Percentiles rank a stretch among this genome's conserved stretches.
These are phyloP conservation scores for Drosophila eugracilis DNA, from an alignment of 1,140 invertebrate species.

Conservation along the genomic window DNA sequence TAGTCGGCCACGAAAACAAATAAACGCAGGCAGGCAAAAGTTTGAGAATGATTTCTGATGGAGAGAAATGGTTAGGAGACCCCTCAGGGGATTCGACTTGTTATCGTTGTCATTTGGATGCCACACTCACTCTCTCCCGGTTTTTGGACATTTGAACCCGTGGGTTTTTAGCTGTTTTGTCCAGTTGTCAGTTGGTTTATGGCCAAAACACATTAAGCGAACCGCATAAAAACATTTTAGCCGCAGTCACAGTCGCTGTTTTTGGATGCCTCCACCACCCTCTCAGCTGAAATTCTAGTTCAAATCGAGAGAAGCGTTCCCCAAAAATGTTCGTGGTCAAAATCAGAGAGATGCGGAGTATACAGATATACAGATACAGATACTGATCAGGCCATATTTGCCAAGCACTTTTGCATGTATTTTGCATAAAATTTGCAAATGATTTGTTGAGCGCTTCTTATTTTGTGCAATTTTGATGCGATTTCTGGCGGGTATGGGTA, in stretches of 20 bases:
- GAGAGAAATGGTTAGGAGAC: slow-evolving; percentile 2
- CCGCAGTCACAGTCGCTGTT: slow-evolving; percentile 44
- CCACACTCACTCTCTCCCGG: slow-evolving; percentile 31
- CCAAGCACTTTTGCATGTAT: slow-evolving; percentile 78
- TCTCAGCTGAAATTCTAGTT: slow-evolving; percentile 31
- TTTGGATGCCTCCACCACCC: slow-evolving; percentile 1
- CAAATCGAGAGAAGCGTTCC: slow-evolving; percentile 42
- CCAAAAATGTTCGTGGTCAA: slow-evolving; percentile 53
- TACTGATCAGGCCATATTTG: slow-evolving; percentile 63
- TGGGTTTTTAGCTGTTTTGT: slow-evolving; percentile 51
- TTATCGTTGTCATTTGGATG: slow-evolving; percentile 35
- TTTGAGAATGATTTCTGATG: slow-evolving; percentile 31
- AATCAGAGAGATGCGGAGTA: slow-evolving; percentile 24
- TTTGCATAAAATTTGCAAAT: slow-evolving; percentile 80
- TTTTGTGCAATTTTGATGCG: slow-evolving; percentile 77
- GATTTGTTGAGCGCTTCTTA: slow-evolving; percentile 74
- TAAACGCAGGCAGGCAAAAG: slow-evolving; percentile 48
- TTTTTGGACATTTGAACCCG: slow-evolving; percentile 21
- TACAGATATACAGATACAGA: slow-evolving; percentile 32
- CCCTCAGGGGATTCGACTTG: slow-evolving; percentile 22
- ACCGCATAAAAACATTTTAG: slow-evolving; percentile 82
- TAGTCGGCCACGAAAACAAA: slow-evolving; percentile 68
- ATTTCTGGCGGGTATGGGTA: slow-evolving; percentile 34
- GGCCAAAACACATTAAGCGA: slow-evolving; percentile 82
- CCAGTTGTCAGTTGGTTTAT: slow-evolving; percentile 73